Percentiles rank a stretch among this genome's conserved stretches.
These are phyloP conservation scores for Hippolais icterina DNA, from an alignment of 2,113 vertebrate species.

Conservation along the genomic window DNA sequence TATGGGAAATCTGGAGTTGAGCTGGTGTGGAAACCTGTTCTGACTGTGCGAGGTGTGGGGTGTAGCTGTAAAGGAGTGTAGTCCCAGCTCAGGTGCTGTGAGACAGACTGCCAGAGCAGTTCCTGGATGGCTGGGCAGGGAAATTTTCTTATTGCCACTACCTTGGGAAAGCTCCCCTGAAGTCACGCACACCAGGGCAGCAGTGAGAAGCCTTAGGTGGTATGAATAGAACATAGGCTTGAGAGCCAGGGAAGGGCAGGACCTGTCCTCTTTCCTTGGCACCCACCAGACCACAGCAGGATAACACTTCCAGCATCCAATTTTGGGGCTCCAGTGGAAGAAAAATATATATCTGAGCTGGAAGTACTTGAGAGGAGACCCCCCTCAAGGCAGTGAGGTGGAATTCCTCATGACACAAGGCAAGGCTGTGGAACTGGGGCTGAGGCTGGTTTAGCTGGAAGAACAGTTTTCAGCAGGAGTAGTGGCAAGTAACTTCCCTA, in stretches of 20 bases:
- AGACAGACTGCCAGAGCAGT: neutral
- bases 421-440: fast-evolving
- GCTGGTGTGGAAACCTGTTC: too few relatives aligned
- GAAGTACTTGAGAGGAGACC: neutral
- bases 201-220: neutral
- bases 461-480: neutral
- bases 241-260: neutral
- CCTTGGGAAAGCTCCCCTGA: too few relatives aligned
- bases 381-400: neutral
- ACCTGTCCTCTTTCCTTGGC: neutral
- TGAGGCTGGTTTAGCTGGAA: neutral
- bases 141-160: neutral
- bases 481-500: neutral
- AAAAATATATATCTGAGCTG: neutral
- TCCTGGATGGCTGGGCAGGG: neutral
- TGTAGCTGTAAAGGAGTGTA: neutral
- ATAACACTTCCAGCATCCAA: neutral
- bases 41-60: neutral
- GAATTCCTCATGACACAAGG: neutral
- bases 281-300: neutral
- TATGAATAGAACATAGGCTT: neutral
- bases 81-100: neutral
- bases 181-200: too few relatives aligned
- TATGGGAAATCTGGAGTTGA: neutral
- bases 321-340: neutral